Percentiles rank a stretch among this genome's conserved stretches.
Conservation (phyloP, 2,113 vertebrate species). For the Lampris incognitus region DNA sequence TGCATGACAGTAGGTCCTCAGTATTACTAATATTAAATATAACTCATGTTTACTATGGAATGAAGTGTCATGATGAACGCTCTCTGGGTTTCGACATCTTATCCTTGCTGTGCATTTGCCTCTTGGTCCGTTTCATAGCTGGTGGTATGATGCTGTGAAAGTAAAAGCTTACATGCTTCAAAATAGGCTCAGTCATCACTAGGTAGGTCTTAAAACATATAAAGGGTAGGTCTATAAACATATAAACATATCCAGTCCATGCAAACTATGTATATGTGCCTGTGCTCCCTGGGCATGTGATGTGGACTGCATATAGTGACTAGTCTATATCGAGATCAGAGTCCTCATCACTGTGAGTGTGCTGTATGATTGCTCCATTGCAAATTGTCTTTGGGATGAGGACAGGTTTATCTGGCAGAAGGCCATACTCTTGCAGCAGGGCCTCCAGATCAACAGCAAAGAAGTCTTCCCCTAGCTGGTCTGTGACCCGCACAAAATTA, state of each 20-base stretch:
- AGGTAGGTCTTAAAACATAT: conserved; percentile 21
- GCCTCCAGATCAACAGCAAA: conserved; percentile 96
- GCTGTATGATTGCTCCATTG: conserved; percentile 82
- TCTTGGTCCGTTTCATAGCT: conserved; percentile 38
- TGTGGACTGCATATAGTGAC: not conserved
- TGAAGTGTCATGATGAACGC: conserved; percentile 22
- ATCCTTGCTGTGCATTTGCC: conserved; percentile 17
- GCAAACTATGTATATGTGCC: conserved; percentile 24
- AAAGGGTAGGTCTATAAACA: not conserved
- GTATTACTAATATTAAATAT: conserved; percentile 26
- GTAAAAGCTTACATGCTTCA: not conserved
- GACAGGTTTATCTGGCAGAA: conserved; percentile 91
- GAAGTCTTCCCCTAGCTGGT: conserved; percentile 98
- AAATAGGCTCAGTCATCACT: conserved; percentile 33
- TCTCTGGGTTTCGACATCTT: not conserved
- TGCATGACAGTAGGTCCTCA: conserved; percentile 17
- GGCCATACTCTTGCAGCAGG: conserved; percentile 93
- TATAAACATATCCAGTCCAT: conserved; percentile 28
- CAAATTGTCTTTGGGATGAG: conserved; percentile 82
- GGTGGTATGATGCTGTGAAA: conserved; percentile 8
- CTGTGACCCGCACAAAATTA: conserved; percentile 96
- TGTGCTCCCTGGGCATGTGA: conserved; percentile 15
- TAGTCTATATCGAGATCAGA: conserved; percentile 96
- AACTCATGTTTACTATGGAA: conserved; percentile 42
- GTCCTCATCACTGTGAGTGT: conserved; percentile 86